A percentile compares a stretch with the other conserved stretches of the same genome.
Evolutionary conservation across 2,888 invertebrate species (phyloP).

Genomic region (Plagodis dolabraria): DNA sequence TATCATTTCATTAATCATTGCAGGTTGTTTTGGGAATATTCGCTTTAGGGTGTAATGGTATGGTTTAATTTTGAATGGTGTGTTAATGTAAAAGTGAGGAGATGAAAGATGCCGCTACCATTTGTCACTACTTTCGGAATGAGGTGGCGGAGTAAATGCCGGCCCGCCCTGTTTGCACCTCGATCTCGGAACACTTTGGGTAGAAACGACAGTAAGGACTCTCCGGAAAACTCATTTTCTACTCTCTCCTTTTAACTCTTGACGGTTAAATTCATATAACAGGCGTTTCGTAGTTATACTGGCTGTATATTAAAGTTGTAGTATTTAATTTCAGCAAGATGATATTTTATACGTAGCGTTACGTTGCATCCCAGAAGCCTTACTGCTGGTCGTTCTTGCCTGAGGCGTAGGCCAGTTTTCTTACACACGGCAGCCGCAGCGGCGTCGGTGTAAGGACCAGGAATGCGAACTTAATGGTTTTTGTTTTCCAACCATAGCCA

Average conservation of each 20-base stretch:
- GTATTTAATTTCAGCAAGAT: no score
- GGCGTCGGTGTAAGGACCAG: constrained; percentile 31
- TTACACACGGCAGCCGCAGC: constrained; percentile 51
- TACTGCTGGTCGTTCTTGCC: constrained; percentile 18
- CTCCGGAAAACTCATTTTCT: neutral
- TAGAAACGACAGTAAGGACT: constrained; percentile 13
- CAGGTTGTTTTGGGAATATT: constrained; percentile 32
- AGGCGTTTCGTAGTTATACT: no score
- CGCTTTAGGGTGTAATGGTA: constrained; percentile 43
- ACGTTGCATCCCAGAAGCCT: neutral
- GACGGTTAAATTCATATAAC: no score
- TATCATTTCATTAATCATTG: constrained; percentile 72
- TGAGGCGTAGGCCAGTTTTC: constrained; percentile 44
- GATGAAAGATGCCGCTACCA: constrained; percentile 82
- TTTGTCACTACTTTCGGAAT: constrained; percentile 81
- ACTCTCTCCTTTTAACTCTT: no score
- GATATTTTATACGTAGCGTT: no score
- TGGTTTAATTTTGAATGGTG: constrained; percentile 50
- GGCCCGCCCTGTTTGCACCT: constrained; percentile 80
- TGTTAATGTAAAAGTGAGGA: constrained; percentile 49
- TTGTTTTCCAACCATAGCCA: constrained; percentile 69
- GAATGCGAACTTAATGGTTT: constrained; percentile 77
- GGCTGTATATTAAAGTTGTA: no score
- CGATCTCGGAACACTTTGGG: constrained; percentile 41
- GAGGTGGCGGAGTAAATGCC: constrained; percentile 73